A percentile compares a stretch with the other conserved stretches of the same genome.
phyloP scores from a whole-genome alignment of 2,888 invertebrate species.

The Drosophila histrio region DNA sequence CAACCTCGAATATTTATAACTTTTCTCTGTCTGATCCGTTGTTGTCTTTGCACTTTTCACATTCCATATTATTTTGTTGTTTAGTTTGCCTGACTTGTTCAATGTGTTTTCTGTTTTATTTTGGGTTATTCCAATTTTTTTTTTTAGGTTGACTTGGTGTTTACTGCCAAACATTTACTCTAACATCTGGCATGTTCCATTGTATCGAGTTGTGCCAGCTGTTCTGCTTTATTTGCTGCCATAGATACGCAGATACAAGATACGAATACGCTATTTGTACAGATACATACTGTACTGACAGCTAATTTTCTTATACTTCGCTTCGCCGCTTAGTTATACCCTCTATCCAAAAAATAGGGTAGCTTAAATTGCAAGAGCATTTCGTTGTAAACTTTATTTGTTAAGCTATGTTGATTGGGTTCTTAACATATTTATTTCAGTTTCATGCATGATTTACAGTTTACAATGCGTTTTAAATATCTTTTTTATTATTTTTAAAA shows the following conservation, averaged over 20 bases:
- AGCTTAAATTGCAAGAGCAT: too few relatives aligned
- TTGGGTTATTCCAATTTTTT: neutral
- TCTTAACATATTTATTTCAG: neutral
- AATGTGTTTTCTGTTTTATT: constrained; percentile 7
- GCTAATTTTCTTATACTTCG: neutral
- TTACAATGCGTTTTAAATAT: too few relatives aligned
- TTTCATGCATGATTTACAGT: too few relatives aligned
- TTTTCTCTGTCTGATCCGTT: constrained; percentile 30
- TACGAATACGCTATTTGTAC: constrained; percentile 1
- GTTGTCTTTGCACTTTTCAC: constrained; percentile 35
- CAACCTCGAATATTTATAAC: constrained; percentile 63
- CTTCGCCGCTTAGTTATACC: neutral
- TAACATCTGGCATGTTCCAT: constrained; percentile 22
- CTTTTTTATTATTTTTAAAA: too few relatives aligned
- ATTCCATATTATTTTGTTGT: constrained; percentile 17
- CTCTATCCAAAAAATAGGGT: neutral
- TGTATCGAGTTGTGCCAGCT: constrained; percentile 26
- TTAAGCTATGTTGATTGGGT: too few relatives aligned
- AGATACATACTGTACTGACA: constrained; percentile 6
- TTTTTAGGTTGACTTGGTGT: constrained; percentile 12
- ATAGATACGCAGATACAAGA: constrained; percentile 7
- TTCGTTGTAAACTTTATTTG: too few relatives aligned
- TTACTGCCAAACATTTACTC: constrained; percentile 31
- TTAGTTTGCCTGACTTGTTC: constrained; percentile 26
- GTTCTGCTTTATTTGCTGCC: constrained; percentile 22